phyloP scores from a whole-genome alignment of 2,888 invertebrate genomes.

The Chymomyza amoena region DNA sequence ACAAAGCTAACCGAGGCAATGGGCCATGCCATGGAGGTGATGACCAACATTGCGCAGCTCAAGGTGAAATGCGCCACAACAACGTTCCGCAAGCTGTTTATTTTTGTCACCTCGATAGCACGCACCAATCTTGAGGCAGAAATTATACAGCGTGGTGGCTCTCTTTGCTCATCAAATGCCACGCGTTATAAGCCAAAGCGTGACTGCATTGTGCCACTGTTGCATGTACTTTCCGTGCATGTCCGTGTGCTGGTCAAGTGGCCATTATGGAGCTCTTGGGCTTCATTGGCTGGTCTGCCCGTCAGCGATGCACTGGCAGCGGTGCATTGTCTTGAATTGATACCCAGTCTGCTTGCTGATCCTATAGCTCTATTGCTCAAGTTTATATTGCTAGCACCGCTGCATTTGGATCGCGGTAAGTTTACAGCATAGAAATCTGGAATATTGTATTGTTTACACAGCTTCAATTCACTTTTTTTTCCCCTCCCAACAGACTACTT shows the following conservation, averaged over 20 bases:
- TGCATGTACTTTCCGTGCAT: constrained; percentile 93
- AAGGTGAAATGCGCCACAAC: constrained; percentile 85
- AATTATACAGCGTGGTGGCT: constrained; percentile 92
- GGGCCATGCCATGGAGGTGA: constrained; percentile 95
- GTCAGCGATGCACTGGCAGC: constrained; percentile 74
- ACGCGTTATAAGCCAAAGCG: constrained; percentile 86
- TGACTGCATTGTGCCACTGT: constrained; percentile 91
- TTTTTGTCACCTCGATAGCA: constrained; percentile 93
- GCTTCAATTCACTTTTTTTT: neutral
- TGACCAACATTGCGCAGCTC: constrained; percentile 91
- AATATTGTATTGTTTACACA: neutral
- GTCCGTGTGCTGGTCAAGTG: constrained; percentile 85
- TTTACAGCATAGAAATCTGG: neutral
- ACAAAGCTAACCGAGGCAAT: constrained; percentile 91
- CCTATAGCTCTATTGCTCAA: constrained; percentile 94
- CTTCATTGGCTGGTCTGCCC: constrained; percentile 77
- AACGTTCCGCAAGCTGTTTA: constrained; percentile 87
- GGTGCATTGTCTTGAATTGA: constrained; percentile 77
- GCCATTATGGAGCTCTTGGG: constrained; percentile 81
- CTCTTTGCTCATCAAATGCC: constrained; percentile 82
- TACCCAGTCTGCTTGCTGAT: constrained; percentile 91
- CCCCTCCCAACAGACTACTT: constrained; percentile 87
- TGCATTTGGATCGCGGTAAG: constrained; percentile 92
- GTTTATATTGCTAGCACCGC: constrained; percentile 90
- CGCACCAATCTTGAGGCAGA: constrained; percentile 96